Evolutionary conservation across 2,888 invertebrate species (phyloP).

Genomic region (Tenthredo livida): DNA sequence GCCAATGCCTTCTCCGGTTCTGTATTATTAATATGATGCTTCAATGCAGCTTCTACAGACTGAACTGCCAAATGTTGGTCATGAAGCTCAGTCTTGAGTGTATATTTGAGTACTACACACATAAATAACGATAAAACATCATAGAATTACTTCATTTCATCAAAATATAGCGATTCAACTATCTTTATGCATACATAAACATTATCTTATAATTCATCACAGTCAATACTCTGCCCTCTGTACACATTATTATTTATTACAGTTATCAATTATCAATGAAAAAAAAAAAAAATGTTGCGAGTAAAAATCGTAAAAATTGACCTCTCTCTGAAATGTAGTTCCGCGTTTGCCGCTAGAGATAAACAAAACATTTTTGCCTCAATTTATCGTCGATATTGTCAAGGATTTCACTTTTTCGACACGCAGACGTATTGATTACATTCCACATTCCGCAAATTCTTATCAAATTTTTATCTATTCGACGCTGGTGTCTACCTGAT

Average conservation of each 20-base stretch:
- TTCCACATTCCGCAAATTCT: not conserved
- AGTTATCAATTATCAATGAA: not conserved
- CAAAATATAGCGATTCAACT: not conserved
- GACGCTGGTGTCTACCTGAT: not conserved
- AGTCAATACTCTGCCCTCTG: too few species aligned
- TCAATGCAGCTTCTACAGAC: conserved; percentile 85
- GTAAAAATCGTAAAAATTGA: too few species aligned
- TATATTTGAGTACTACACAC: not conserved
- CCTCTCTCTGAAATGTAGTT: too few species aligned
- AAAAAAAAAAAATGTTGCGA: not conserved
- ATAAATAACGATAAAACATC: not conserved
- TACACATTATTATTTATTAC: too few species aligned
- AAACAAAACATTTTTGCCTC: too few species aligned
- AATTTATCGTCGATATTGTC: too few species aligned
- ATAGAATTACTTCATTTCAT: not conserved
- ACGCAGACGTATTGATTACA: too few species aligned
- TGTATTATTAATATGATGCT: conserved; percentile 80
- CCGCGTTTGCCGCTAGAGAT: too few species aligned
- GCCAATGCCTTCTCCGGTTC: conserved; percentile 89
- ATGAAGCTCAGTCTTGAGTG: conserved; percentile 81
- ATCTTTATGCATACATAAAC: not conserved
- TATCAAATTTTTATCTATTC: not conserved
- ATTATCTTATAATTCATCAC: not conserved
- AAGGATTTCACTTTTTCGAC: too few species aligned
- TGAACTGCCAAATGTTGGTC: conserved; percentile 91